phyloP scores from a whole-genome alignment of 2,888 invertebrate species.

The Coelogynopora nodosa region DNA sequence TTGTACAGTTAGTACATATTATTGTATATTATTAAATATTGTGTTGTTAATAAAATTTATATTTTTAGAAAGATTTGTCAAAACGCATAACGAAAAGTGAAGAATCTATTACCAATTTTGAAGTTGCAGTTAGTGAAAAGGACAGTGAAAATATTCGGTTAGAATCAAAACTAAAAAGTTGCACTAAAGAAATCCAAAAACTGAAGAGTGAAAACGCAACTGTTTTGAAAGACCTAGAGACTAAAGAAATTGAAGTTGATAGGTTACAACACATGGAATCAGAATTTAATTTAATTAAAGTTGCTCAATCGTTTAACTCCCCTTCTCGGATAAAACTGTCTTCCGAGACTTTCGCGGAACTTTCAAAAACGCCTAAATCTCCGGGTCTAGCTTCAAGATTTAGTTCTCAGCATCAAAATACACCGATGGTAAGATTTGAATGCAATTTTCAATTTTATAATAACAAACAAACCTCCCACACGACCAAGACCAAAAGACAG shows the following conservation, averaged over 20 bases:
- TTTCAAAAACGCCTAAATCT: not conserved
- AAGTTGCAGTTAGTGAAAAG: not conserved
- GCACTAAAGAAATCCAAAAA: not conserved
- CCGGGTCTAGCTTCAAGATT: not conserved
- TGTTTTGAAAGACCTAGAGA: not conserved
- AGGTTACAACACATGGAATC: not conserved
- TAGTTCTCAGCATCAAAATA: not conserved
- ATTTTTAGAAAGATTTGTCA: not conserved
- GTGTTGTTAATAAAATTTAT: no score
- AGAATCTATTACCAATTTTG: not conserved
- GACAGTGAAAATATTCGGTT: not conserved
- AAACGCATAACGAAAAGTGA: not conserved
- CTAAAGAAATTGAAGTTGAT: not conserved
- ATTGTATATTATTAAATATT: no score
- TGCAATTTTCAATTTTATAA: no score
- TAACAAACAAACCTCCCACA: no score
- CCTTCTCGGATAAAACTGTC: not conserved
- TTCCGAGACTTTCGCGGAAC: not conserved
- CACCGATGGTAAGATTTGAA: not conserved
- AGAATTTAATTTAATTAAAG: not conserved
- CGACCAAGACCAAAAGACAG: no score
- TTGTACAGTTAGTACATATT: no score
- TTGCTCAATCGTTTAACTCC: not conserved
- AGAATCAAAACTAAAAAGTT: not conserved
- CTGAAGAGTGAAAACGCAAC: not conserved